Base-by-base conservation (phyloP, 2,113 vertebrate species). In the Toxotes chatareus region DNA sequence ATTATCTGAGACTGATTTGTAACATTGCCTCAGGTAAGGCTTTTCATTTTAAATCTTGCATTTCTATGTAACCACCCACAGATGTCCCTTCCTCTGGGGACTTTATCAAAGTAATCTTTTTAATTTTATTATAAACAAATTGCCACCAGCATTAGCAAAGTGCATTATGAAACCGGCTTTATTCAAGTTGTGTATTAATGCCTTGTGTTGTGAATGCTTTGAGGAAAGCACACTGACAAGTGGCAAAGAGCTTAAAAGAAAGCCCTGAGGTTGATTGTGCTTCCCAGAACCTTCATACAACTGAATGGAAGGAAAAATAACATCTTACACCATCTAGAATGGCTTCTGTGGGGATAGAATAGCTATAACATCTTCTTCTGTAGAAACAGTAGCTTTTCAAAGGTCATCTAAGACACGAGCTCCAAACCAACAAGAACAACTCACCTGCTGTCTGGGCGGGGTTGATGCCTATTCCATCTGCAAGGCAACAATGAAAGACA, bases 401-500 rank as follows among this genome's bases (percentile, higher is more conserved):
- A 46, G 4, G 42, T 31, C 3, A 53, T 5, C 12, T 13, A 32
- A 60, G 16, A n/a, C 16, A 9, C n/a, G 19, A 7, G 2, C 49
- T 51, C 49, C 23, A 42, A 69, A 67, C 65, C 1, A 62, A 42
- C 34, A 88, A 27, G 62, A 51, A 78, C 9, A 63, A 77, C 91
- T 92, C 82, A 95, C 95, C 95, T 92, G 95, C 95, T 73, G 93
- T 94, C 85, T 95, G 95, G 23, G 95, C 94, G 10, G 95, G 95
- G 82, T 95, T 95, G 91, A 95, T 95, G 88, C 95, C 95, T 80
- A 95, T 95, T 83, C 95, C 95, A 69, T 95, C 95, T 95, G 92
- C 42, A 76, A 51, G 55, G 61, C 19, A 44, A 76, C 1, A 46
- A 56, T 31, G 27, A 82, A 69, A 86, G 55, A 75, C 27, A 69